Conservation (phyloP, 2,113 vertebrate genomes). For the Prionailurus bengalensis region DNA sequence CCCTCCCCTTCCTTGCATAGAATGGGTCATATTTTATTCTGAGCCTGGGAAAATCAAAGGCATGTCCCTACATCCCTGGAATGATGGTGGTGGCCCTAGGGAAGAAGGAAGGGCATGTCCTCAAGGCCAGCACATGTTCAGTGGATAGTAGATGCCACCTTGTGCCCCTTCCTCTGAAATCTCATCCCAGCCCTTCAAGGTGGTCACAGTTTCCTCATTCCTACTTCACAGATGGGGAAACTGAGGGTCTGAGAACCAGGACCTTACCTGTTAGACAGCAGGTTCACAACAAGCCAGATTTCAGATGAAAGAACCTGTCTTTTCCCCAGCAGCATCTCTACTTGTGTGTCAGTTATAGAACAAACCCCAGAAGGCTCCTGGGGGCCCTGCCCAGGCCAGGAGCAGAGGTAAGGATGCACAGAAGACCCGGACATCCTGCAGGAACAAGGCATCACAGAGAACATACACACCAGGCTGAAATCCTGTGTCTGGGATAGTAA, state of each 20-base stretch:
- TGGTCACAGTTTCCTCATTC: not conserved
- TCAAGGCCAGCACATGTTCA: not conserved
- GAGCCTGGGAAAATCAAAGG: not conserved
- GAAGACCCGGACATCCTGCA: not conserved
- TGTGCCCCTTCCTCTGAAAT: not conserved
- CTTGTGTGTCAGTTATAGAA: not conserved
- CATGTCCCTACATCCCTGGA: not conserved
- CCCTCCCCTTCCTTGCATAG: not conserved
- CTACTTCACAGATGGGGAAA: not conserved
- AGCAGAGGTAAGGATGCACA: not conserved
- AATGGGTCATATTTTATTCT: not conserved
- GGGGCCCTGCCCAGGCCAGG: not conserved
- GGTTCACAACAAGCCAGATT: not conserved
- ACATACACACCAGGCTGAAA: not conserved
- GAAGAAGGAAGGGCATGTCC: not conserved
- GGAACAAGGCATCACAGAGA: not conserved
- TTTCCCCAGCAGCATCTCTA: accelerated
- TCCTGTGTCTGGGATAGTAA: not conserved
- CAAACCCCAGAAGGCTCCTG: not conserved
- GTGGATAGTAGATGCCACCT: not conserved
- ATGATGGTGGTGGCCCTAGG: not conserved
- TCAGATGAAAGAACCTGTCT: not conserved
- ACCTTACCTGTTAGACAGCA: not conserved
- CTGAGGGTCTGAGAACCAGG: not conserved
- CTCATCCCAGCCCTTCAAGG: not conserved